These are phyloP conservation scores for Lepidurus apus DNA, from an alignment of 1,140 invertebrate genomes.

Conservation along the genomic window DNA sequence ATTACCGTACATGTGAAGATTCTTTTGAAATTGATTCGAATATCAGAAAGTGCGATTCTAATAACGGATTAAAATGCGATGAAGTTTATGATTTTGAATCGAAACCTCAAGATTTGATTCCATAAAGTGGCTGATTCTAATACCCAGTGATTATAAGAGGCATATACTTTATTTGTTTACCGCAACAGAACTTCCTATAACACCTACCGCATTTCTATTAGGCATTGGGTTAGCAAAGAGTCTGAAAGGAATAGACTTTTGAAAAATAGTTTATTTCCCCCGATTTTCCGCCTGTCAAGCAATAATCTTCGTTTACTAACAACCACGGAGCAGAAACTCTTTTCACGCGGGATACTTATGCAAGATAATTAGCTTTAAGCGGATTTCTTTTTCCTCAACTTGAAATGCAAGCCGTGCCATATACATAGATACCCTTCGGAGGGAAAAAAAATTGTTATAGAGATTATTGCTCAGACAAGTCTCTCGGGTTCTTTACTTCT, in stretches of 20 bases:
- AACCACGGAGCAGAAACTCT: conserved; percentile 18
- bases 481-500: conserved; percentile 19
- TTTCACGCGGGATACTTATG: conserved; percentile 21
- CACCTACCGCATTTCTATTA: no score
- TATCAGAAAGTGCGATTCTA: no score
- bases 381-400: conserved; percentile 15
- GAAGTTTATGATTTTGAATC: no score
- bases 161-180: no score
- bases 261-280: conserved; percentile 11
- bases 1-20: no score
- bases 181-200: no score
- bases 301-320: conserved; percentile 16
- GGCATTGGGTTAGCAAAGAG: neutral
- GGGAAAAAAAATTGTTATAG: neutral
- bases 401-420: neutral
- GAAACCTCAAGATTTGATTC: no score
- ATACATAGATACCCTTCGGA: conserved; percentile 9
- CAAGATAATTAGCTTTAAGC: conserved; percentile 22
- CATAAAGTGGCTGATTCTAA: no score
- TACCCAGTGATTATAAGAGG: no score
- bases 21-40: no score
- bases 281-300: conserved; percentile 13
- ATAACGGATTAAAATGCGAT: no score
- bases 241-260: neutral
- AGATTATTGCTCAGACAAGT: conserved; percentile 22